Percentiles rank a stretch among this genome's conserved stretches.
phyloP scores from a whole-genome alignment of 2,888 invertebrate species.

The Clostera curtula region DNA sequence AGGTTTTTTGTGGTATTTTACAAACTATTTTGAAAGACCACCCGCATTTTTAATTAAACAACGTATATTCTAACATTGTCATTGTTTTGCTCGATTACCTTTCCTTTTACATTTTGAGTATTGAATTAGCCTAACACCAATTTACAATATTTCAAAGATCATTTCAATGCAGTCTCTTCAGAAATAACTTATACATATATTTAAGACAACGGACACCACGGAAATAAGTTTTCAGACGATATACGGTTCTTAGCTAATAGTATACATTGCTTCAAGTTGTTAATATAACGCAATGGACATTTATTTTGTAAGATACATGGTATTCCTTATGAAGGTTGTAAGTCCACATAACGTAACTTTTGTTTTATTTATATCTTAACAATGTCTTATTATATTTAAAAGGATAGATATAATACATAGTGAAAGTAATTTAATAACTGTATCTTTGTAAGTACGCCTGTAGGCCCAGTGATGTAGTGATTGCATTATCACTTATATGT shows the following conservation, averaged over 20 bases:
- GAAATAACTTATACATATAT: too few species aligned
- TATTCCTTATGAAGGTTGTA: slow-evolving; percentile 69
- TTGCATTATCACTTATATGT: slow-evolving; percentile 35
- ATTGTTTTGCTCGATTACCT: too few species aligned
- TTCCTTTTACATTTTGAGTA: too few species aligned
- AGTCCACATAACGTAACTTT: slow-evolving; percentile 62
- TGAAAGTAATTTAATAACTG: slow-evolving; percentile 45
- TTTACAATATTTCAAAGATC: too few species aligned
- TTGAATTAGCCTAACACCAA: too few species aligned
- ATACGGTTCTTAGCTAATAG: slow-evolving; percentile 18
- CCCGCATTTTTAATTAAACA: too few species aligned
- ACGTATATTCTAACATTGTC: too few species aligned
- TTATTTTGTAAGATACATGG: slow-evolving; percentile 41
- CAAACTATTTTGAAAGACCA: too few species aligned
- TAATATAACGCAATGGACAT: slow-evolving; percentile 37
- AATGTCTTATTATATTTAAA: slow-evolving; percentile 60
- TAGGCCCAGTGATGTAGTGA: slow-evolving; percentile 33
- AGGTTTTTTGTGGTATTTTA: too few species aligned
- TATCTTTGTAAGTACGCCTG: slow-evolving; percentile 48
- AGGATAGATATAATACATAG: slow-evolving; percentile 49
- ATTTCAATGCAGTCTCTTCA: too few species aligned
- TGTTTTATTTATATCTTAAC: slow-evolving; percentile 64
- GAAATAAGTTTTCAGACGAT: background rate
- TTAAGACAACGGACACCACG: too few species aligned
- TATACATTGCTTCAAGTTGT: slow-evolving; percentile 18